Conservation (phyloP, 2,113 vertebrate genomes). For the Thomomys bottae region DNA sequence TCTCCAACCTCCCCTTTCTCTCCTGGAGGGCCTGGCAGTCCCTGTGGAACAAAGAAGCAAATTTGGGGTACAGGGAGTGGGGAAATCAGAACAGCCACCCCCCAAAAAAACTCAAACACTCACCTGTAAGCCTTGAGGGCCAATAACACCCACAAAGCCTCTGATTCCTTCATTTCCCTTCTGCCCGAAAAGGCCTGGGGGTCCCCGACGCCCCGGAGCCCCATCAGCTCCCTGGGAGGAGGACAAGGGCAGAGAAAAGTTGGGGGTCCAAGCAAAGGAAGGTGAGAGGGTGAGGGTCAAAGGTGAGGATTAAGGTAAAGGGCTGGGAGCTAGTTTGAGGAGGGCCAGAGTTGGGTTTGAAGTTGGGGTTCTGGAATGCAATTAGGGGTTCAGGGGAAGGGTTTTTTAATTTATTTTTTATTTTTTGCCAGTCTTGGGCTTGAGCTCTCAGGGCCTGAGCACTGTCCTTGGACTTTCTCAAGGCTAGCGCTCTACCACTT, state of each 20-base stretch:
- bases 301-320: not conserved
- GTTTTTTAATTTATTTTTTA: too few relatives aligned
- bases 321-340: not conserved
- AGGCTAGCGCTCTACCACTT: too few relatives aligned
- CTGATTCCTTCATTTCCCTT: conserved; percentile 94
- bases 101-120: conserved; percentile 13
- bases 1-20: conserved; percentile 95
- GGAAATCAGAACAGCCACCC: not conserved
- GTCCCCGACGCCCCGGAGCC: conserved; percentile 91
- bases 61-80: not conserved
- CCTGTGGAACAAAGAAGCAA: conserved; percentile 83
- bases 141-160: conserved; percentile 89
- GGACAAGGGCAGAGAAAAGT: not conserved
- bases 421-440: too few relatives aligned
- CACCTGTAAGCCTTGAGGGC: conserved; percentile 93
- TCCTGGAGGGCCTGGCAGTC: conserved; percentile 92
- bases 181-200: conserved; percentile 92
- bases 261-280: not conserved
- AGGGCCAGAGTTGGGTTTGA: not conserved
- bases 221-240: conserved; percentile 90
- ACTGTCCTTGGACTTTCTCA: too few relatives aligned
- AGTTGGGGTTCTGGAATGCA: not conserved
- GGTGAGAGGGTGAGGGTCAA: not conserved
- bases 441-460: too few relatives aligned
- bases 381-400: not conserved